phyloP scores from a whole-genome alignment of 2,113 vertebrate species.

The Axis porcinus region DNA sequence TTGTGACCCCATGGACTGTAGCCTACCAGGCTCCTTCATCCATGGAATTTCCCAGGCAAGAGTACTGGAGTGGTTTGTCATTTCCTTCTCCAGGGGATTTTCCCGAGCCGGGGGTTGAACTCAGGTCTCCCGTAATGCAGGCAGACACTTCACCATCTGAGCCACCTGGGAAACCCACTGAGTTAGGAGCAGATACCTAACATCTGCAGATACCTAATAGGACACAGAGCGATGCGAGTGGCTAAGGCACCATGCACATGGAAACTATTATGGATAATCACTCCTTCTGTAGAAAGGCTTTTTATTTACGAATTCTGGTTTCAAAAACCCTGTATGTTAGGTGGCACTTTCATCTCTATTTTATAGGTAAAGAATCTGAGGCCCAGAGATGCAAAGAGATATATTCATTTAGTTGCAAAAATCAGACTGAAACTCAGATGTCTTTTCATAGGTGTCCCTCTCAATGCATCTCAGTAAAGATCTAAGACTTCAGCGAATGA shows the following conservation, averaged over 20 bases:
- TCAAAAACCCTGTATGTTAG: background rate
- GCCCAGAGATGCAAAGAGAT: background rate
- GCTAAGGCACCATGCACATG: background rate
- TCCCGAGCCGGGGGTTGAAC: background rate
- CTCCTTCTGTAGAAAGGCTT: background rate
- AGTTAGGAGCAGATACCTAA: background rate
- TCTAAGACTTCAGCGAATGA: background rate
- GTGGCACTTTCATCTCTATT: background rate
- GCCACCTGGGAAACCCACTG: background rate
- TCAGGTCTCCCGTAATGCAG: accelerated
- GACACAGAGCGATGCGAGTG: background rate
- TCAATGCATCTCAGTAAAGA: background rate
- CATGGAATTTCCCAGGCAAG: background rate
- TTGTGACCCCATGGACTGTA: background rate
- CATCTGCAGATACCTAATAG: background rate
- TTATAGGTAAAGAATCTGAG: background rate
- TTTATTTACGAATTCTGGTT: background rate
- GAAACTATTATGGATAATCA: background rate
- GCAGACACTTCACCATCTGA: background rate
- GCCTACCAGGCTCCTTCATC: background rate
- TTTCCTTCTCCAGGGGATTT: background rate
- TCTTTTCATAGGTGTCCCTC: background rate
- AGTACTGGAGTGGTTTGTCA: background rate
- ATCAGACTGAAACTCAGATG: background rate
- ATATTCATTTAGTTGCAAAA: background rate